Base-by-base conservation (phyloP, 1,140 invertebrate species). In the Hydropsyche tenuis region DNA sequence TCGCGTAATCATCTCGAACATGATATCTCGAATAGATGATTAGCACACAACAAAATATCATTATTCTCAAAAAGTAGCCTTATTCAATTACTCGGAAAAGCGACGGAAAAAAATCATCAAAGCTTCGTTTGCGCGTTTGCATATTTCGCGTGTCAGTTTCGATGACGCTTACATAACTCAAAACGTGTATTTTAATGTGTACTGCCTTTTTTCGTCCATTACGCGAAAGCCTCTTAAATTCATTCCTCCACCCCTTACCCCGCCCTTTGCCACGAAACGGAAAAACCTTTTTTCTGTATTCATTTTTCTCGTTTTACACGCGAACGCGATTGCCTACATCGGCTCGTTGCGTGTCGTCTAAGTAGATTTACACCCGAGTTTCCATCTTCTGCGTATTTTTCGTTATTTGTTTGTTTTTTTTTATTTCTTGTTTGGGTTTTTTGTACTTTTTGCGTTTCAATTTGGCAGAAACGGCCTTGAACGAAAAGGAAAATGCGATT, bases 241-340 rank as follows among this genome's bases (percentile, higher is more conserved):
- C 16, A 16, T 20, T 2, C 48, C n/a, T 20, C 30, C 9, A 9
- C 30, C 9, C 30, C 30, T 37, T 37, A n/a, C 14, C 14, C 14
- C 14, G 18, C 48, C 18, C 48, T 7, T 53, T 18, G 7, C 48
- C 48, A 14, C 0, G 9, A 18, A 3, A 4, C 30, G 9, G 30
- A 37, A 37, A 37, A 37, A 53, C 1, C 48, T 18, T 53, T 53
- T 53, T 53, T 9, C 48, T 7, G 48, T 1, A 53, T 53, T 48
- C 2, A 48, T 48, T n/a, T 60, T 60, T 27, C 22, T 60, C 56
- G 7, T 60, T 60, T 60, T 60, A 60, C 56, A 60, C 56, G 56
- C 23, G 20, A 25, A 60, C 23, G 22, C 51, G 45, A 46, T 46
- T 46, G 45, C 12, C 48, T 20, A 53, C 48, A 53, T 53, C 48